Base-by-base conservation (phyloP, 2,888 invertebrate genomes). In the Coleophora deauratella region DNA sequence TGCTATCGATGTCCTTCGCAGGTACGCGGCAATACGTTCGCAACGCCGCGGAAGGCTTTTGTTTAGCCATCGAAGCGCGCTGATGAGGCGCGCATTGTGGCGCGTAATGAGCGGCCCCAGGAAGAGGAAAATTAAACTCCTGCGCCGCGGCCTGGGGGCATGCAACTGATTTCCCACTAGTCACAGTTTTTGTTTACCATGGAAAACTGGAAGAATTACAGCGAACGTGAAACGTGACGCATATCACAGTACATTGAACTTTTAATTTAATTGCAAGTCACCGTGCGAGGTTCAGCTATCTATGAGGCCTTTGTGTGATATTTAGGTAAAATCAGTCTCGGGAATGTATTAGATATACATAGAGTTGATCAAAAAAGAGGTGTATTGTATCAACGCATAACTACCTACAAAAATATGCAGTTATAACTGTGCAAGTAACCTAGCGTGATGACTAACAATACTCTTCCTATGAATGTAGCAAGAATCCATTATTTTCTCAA, bases 91-190 rank as follows among this genome's bases (percentile, higher is more conserved):
- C 72, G 72, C 74, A 81, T 80, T 81, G 81, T 81, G 74, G 76
- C 72, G 58, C 57, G 53, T 79, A 80, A 80, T 79, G 79, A 80
- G 75, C 63, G 57, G 70, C 32, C 71, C 57, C 70, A 80, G 84
- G 84, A 85, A 85, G 75, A 85, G 84, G 84, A 85, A 85, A 85
- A 85, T 85, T 85, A 85, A 85, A 81, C 81, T 79, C 75, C 75
- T 76, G 80, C 75, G 81, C 81, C 78, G 21, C 33, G 15, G 31
- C 34, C 14, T 27, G 15, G 62, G 62, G 59, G 59, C 15, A 12
- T 62, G 21, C 12, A 28, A 37, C 79, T 78, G 80, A 79, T 70
- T 74, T 72, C 70, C 72, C 76, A 71, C 74, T 75, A 73, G 72
- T 76, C 76, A 73, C 75, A 72, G 71, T 61, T 58, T 59, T 62